A percentile compares a stretch with the other conserved stretches of the same genome.
Conservation (phyloP, 2,888 invertebrate genomes). For the Acutogordius australiensis region DNA sequence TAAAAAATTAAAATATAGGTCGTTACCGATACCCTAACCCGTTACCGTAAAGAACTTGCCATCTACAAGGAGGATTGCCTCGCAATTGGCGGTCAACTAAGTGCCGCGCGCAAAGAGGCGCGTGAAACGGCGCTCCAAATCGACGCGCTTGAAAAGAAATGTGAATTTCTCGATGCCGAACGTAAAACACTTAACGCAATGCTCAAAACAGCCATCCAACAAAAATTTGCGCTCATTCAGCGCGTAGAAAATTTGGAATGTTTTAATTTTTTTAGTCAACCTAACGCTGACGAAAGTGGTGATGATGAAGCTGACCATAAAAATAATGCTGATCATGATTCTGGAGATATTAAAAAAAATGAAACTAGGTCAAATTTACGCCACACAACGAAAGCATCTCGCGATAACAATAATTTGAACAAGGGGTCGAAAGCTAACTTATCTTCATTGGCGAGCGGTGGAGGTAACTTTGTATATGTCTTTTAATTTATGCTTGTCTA, state of each 20-base stretch:
- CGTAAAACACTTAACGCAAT: neutral
- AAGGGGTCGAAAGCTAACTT: no score
- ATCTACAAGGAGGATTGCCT: conserved; percentile 4
- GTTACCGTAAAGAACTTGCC: neutral
- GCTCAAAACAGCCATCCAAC: conserved; percentile 9
- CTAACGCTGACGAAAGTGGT: neutral
- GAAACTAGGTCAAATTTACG: no score
- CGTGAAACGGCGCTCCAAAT: neutral
- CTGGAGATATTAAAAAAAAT: no score
- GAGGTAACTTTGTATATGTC: no score
- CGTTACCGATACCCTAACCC: neutral
- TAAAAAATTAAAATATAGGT: no score
- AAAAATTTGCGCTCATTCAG: conserved; percentile 3
- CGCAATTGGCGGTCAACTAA: neutral
- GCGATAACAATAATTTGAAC: no score
- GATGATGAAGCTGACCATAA: no score
- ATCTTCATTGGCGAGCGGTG: no score
- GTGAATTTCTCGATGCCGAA: neutral
- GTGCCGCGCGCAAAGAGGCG: neutral
- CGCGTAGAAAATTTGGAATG: neutral
- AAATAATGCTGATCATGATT: no score
- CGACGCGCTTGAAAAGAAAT: neutral
- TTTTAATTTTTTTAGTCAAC: neutral
- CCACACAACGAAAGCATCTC: no score
- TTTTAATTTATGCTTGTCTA: no score